Evolutionary conservation across 2,113 vertebrate genomes (phyloP).

Genomic region (Sander vitreus): DNA sequence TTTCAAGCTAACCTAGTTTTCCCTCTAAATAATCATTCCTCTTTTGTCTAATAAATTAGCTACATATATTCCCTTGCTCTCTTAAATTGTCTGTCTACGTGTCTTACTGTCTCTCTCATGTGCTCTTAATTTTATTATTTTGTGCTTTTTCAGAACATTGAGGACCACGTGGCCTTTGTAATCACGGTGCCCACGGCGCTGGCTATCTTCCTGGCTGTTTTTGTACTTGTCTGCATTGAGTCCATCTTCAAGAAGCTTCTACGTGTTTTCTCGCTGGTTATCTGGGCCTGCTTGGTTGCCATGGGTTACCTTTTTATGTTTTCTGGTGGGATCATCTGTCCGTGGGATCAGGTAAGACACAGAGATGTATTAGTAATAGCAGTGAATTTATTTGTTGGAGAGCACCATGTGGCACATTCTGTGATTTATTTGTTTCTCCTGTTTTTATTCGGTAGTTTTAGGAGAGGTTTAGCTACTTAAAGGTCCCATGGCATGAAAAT

Average conservation of each 20-base stretch:
- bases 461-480: neutral
- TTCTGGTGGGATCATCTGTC: conserved; percentile 94
- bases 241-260: conserved; percentile 97
- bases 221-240: conserved; percentile 96
- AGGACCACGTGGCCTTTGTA: conserved; percentile 96
- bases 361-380: neutral
- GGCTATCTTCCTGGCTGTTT: conserved; percentile 96
- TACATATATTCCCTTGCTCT: neutral
- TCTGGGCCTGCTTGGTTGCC: conserved; percentile 95
- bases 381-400: neutral
- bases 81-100: neutral
- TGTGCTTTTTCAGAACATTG: conserved; percentile 87
- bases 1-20: neutral
- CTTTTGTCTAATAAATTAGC: neutral
- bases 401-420: neutral
- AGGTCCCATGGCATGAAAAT: too few relatives aligned
- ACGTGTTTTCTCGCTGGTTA: conserved; percentile 93
- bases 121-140: conserved; percentile 3
- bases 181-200: conserved; percentile 96
- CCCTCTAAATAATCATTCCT: conserved; percentile 1
- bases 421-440: conserved; percentile 1
- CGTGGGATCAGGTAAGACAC: conserved; percentile 97
- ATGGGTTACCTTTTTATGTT: conserved; percentile 99
- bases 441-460: neutral
- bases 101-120: neutral